Conservation (phyloP, 2,797 vertebrate species). For the Uromys caudimaculatus region DNA sequence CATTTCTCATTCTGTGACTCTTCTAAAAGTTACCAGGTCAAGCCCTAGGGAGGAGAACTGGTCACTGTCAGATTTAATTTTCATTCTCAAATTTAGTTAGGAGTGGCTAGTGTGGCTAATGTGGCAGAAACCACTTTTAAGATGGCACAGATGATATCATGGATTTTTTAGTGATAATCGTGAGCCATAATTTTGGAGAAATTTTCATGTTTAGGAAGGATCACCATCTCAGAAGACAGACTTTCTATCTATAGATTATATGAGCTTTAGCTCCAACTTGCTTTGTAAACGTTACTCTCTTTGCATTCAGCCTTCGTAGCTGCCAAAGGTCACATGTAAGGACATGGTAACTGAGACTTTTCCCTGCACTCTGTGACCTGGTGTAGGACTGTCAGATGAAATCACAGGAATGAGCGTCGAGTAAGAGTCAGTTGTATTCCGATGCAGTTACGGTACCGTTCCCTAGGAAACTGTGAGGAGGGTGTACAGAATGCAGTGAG, state of each 20-base stretch:
- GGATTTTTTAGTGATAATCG: constrained; percentile 51
- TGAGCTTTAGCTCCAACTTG: constrained; percentile 38
- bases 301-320: constrained; percentile 32
- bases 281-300: constrained; percentile 28
- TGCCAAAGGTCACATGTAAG: constrained; percentile 14
- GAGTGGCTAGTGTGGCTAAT: constrained; percentile 22
- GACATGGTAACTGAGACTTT: background rate
- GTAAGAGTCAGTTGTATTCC: constrained; percentile 25
- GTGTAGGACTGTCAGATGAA: background rate
- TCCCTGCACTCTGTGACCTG: background rate
- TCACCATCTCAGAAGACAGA: constrained; percentile 27
- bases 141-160: background rate
- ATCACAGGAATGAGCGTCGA: background rate
- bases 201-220: constrained; percentile 57
- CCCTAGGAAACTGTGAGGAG: background rate
- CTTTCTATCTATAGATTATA: background rate
- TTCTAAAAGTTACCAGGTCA: constrained; percentile 73
- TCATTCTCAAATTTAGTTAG: constrained; percentile 68
- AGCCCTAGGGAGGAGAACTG: constrained; percentile 73
- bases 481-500: background rate
- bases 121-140: constrained; percentile 35
- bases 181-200: constrained; percentile 16
- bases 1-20: constrained; percentile 79
- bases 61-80: constrained; percentile 74
- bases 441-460: background rate